Evolutionary conservation across 37 sponge, comb jelly and placozoan genomes (phyloP).

Genomic region (Agelas oroides): DNA sequence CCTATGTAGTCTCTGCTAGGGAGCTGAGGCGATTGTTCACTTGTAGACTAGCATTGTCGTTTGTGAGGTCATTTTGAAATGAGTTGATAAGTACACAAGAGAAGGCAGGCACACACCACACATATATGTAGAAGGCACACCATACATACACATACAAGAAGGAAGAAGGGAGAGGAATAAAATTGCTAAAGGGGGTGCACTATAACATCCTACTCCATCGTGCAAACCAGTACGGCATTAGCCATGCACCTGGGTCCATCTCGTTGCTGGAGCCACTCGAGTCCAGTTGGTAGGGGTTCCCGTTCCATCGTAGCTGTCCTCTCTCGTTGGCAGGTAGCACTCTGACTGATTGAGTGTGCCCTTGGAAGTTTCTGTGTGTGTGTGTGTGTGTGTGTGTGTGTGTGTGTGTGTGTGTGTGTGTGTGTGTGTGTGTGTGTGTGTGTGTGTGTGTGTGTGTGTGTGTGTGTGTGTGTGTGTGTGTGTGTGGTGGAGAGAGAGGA

Average conservation of each 20-base stretch:
- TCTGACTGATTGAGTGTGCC: constrained; percentile 57
- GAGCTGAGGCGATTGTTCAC: no score
- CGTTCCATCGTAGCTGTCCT: constrained; percentile 83
- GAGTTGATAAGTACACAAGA: no score
- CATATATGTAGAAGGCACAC: no score
- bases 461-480: constrained; percentile 10
- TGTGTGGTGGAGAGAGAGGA: no score
- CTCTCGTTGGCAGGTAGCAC: constrained; percentile 84
- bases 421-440: constrained; percentile 41
- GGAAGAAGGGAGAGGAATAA: no score
- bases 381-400: constrained; percentile 31
- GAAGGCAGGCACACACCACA: no score
- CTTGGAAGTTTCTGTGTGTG: constrained; percentile 28
- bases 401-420: constrained; percentile 53
- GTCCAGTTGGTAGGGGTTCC: constrained; percentile 76
- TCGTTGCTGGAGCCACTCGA: constrained; percentile 52
- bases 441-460: constrained; percentile 49
- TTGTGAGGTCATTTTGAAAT: no score
- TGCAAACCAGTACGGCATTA: constrained; percentile 86
- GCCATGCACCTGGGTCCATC: constrained; percentile 87
- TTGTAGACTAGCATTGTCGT: no score
- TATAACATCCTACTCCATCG: constrained; percentile 74
- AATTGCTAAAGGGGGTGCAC: background rate
- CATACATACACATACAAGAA: no score
- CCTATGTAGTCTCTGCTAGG: no score